phyloP scores from a whole-genome alignment of 2,888 invertebrate species.

The Macaria notata region DNA sequence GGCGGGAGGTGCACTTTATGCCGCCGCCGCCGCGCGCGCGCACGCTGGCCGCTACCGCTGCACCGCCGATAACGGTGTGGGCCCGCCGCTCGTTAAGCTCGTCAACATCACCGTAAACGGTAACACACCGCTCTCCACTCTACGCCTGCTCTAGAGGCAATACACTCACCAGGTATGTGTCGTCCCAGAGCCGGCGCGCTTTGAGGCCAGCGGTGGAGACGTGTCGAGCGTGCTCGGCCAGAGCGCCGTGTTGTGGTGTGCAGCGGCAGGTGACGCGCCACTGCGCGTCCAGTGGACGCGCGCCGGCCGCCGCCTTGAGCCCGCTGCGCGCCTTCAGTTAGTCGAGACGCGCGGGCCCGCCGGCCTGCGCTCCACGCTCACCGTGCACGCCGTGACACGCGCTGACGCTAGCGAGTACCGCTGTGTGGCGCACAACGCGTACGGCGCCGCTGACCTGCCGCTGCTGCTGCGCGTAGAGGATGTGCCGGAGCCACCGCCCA shows the following conservation, averaged over 20 bases:
- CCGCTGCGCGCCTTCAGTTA: constrained; percentile 75
- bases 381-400: constrained; percentile 84
- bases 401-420: constrained; percentile 87
- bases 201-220: constrained; percentile 81
- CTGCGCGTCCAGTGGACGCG: constrained; percentile 90
- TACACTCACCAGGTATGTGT: no score
- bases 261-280: constrained; percentile 90
- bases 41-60: constrained; percentile 92
- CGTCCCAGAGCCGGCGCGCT: constrained; percentile 88
- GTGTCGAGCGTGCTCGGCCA: constrained; percentile 83
- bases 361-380: constrained; percentile 85
- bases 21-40: constrained; percentile 84
- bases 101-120: constrained; percentile 91
- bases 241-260: constrained; percentile 85
- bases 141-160: no score
- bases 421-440: constrained; percentile 87
- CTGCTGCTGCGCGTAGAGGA: constrained; percentile 87
- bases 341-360: constrained; percentile 38
- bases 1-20: constrained; percentile 68
- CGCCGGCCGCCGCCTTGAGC: constrained; percentile 84
- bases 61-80: constrained; percentile 91
- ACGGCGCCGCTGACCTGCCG: constrained; percentile 84
- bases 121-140: constrained; percentile 55
- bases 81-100: constrained; percentile 89
- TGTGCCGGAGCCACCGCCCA: constrained; percentile 85